Evolutionary conservation across 2,797 vertebrate genomes (phyloP).

Genomic region (Neosilurus hyrtlii): DNA sequence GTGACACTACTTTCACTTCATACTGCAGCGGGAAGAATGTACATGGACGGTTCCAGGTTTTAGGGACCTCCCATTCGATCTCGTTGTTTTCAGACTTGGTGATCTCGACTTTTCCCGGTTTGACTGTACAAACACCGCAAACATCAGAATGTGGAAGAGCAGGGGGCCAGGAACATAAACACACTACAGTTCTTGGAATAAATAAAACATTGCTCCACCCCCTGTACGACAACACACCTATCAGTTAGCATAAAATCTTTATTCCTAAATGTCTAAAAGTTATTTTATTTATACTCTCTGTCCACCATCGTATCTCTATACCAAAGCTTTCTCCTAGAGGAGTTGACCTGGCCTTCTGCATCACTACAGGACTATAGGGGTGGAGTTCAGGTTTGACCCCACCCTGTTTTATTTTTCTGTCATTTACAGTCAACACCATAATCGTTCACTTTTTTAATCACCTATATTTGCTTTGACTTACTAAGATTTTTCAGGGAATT

Average conservation of each 20-base stretch:
- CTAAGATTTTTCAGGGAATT: no score
- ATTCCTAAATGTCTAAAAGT: no score
- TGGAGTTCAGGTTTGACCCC: not conserved
- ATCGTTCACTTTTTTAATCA: no score
- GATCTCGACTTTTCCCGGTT: slow-evolving; percentile 63
- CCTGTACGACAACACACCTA: not conserved
- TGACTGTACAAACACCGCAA: slow-evolving; percentile 58
- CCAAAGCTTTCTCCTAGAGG: not conserved
- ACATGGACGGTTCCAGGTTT: slow-evolving; percentile 68
- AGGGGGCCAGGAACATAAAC: not conserved
- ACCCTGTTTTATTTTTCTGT: no score
- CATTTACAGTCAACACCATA: no score
- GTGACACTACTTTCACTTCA: slow-evolving; percentile 65
- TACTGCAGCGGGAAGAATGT: slow-evolving; percentile 67
- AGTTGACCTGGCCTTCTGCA: no score
- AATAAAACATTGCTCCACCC: no score
- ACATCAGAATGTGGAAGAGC: not conserved
- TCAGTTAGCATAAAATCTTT: not conserved
- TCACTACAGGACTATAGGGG: not conserved
- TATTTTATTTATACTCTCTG: not conserved
- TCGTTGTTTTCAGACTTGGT: slow-evolving; percentile 4
- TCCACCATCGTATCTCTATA: not conserved
- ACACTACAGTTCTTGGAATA: not conserved
- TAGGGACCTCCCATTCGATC: slow-evolving; percentile 67
- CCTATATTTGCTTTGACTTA: no score